Evolutionary conservation across 2,888 invertebrate species (phyloP).

Genomic region (Conus canariensis): DNA sequence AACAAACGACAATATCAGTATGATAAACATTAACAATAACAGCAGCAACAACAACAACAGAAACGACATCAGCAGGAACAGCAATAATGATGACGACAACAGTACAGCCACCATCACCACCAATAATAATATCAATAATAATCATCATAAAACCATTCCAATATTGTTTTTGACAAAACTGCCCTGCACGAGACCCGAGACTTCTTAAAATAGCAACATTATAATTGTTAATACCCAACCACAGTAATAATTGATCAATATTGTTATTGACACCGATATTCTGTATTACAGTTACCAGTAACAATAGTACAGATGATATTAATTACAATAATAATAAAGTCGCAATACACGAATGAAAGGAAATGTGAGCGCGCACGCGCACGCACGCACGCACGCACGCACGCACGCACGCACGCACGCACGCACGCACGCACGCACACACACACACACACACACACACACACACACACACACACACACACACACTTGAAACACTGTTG

Average conservation of each 20-base stretch:
- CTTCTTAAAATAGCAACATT: no score
- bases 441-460: slow-evolving; percentile 4
- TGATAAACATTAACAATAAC: no score
- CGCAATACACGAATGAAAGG: neutral
- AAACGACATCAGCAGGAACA: no score
- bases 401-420: neutral
- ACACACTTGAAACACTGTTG: neutral
- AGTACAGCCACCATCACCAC: no score
- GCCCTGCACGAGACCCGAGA: no score
- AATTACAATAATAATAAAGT: neutral
- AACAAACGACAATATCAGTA: no score
- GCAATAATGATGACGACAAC: no score
- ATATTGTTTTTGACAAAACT: no score
- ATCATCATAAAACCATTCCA: no score
- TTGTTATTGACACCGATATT: neutral
- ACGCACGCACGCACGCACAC: neutral
- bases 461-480: slow-evolving; percentile 21
- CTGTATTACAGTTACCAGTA: neutral
- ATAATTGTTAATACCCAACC: no score
- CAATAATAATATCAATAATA: no score
- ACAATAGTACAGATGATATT: neutral
- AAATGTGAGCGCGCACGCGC: neutral
- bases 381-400: slow-evolving; percentile 3
- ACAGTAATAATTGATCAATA: neutral
- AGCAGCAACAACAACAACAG: no score